Base-by-base conservation (phyloP, 2,113 vertebrate genomes). In the Alethe castanea region DNA sequence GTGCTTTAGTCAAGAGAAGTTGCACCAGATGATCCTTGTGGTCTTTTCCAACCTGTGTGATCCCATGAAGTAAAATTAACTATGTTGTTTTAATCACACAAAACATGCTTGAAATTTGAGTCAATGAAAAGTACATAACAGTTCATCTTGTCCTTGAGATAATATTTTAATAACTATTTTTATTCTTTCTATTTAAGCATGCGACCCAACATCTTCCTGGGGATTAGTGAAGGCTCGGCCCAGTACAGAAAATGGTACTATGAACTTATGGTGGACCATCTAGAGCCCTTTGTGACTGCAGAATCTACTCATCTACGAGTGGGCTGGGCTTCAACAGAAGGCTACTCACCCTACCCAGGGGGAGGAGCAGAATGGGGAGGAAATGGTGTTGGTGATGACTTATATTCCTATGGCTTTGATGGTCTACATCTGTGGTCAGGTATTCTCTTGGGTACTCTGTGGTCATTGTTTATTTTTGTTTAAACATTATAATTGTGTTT, bases 181-280 rank as follows among this genome's bases (percentile, higher is more conserved):
- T 48, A 48, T 54, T 66, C 4, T 94, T 77, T 92, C 90, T 84
- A 60, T 90, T 62, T 61, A 96, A 99, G 99, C 96, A 99, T 99
- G 98, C 94, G 98, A 59, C 99, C 99, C 70, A 99, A 99, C 91
- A 99, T 99, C 96, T 99, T 99, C 92, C 96, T 99, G 96, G 99
- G 99, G 3, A 98, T 99, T 95, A 99, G 99, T 4, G 99, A 99
- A 64, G 99, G 99, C 53, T 99, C 99, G 3, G 99, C 99, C 31
- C 99, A 99, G 60, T 99, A 99, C 97, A 98, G 95, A 95, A 99
- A 99, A 95, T 99, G 99, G 99, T 99, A 99, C 96, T 99, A 99
- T 24, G 99, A 99, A 52, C 96, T 99, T 81, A 99, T 99, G 67
- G 98, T 99, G 96, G 99, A 99, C 93, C 97, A 99, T n/a, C 98